Conservation (phyloP, 2,888 invertebrate genomes). For the Ectobius pallidus region DNA sequence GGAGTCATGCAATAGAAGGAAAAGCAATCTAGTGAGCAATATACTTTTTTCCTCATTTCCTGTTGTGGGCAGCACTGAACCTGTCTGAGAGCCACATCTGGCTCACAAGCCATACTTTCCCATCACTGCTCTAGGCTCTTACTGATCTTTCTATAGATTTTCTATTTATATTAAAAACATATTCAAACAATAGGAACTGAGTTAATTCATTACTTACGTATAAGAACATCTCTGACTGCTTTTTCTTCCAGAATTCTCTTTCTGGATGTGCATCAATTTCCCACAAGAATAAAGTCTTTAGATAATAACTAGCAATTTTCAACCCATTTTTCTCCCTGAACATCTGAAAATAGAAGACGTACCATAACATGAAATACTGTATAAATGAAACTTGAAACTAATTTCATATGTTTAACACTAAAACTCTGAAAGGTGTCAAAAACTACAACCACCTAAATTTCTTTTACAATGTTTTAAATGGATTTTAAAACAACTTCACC, state of each 20-base stretch:
- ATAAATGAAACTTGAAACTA: background rate
- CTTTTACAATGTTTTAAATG: background rate
- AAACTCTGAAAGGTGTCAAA: background rate
- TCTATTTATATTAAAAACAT: no score
- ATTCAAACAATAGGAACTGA: no score
- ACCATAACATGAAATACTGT: background rate
- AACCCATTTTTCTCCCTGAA: constrained; percentile 58
- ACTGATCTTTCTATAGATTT: no score
- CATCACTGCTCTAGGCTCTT: no score
- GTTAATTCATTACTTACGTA: constrained; percentile 47
- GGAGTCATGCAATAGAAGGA: no score
- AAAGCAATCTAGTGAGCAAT: no score
- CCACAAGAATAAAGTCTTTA: constrained; percentile 62
- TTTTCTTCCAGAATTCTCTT: constrained; percentile 33
- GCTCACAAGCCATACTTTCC: no score
- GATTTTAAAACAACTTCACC: background rate
- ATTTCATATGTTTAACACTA: background rate
- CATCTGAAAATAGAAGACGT: constrained; percentile 55
- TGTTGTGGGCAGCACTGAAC: no score
- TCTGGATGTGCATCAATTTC: constrained; percentile 49
- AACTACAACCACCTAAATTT: background rate
- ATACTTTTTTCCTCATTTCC: no score
- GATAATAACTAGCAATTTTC: constrained; percentile 62
- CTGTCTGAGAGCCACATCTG: no score
- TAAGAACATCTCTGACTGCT: constrained; percentile 44